These are phyloP conservation scores for Diachasma alloeum DNA, from an alignment of 1,140 invertebrate species.

Conservation along the genomic window DNA sequence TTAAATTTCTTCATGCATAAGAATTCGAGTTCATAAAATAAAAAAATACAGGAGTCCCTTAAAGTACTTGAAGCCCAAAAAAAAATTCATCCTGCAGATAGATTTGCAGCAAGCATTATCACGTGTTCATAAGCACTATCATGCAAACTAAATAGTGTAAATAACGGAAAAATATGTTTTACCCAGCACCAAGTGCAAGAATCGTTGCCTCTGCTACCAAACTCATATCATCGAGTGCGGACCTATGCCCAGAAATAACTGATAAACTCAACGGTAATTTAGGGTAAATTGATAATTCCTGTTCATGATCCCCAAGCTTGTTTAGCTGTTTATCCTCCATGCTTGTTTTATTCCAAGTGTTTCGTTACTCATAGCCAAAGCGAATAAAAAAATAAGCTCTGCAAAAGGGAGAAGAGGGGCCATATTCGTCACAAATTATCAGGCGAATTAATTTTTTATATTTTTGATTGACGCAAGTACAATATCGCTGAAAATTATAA, in stretches of 20 bases:
- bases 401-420: not conserved
- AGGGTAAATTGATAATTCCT: slow-evolving; percentile 14
- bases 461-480: no score
- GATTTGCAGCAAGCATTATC: not conserved
- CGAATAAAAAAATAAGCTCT: not conserved
- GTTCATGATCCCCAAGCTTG: not conserved
- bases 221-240: slow-evolving; percentile 55
- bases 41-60: not conserved
- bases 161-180: slow-evolving; percentile 39
- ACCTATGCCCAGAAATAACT: slow-evolving; percentile 50
- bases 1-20: no score
- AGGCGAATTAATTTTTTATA: no score
- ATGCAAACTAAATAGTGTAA: not conserved
- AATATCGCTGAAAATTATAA: no score
- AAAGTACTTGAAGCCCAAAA: slow-evolving; percentile 16
- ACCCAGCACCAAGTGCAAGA: slow-evolving; percentile 62
- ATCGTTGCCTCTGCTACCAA: slow-evolving; percentile 61
- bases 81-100: not conserved
- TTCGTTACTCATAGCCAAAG: not conserved
- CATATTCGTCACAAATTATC: not conserved
- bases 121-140: not conserved
- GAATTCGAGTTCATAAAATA: no score
- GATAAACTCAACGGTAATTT: not conserved
- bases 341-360: not conserved
- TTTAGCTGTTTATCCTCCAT: not conserved